Evolutionary conservation across 2,797 vertebrate genomes (phyloP).

Genomic region (Rallus crepitans): DNA sequence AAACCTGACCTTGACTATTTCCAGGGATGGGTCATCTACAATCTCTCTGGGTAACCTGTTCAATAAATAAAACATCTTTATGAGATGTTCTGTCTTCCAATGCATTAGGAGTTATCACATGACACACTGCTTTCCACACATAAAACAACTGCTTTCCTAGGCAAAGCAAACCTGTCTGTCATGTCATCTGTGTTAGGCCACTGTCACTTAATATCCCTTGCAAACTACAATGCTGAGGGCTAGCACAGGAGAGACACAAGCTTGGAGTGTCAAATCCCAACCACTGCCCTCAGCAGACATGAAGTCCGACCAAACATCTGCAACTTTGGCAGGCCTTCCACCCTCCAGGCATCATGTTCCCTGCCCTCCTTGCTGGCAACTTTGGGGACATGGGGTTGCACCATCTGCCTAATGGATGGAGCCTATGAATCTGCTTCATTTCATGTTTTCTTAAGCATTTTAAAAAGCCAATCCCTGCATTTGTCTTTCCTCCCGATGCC

Average conservation of each 20-base stretch:
- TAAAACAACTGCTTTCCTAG: not conserved
- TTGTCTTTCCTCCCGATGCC: not conserved
- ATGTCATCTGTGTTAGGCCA: not conserved
- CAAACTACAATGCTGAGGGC: not conserved
- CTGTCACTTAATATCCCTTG: not conserved
- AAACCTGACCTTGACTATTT: not conserved
- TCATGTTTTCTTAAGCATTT: not conserved
- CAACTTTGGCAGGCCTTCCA: not conserved
- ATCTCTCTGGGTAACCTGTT: not conserved
- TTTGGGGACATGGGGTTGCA: not conserved
- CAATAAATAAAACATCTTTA: not conserved
- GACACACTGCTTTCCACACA: not conserved
- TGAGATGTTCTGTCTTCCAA: not conserved
- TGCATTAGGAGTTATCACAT: not conserved
- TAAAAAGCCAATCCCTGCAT: not conserved
- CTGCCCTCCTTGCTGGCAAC: not conserved
- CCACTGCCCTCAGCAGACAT: not conserved
- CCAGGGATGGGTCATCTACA: not conserved
- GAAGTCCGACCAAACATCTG: not conserved
- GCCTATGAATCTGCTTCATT: not conserved
- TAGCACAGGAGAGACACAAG: not conserved
- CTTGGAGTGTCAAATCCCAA: not conserved
- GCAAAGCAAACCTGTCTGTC: not conserved
- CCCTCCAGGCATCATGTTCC: not conserved
- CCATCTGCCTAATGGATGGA: not conserved